Evolutionary conservation across 1,140 invertebrate genomes (phyloP), one percentile per base, ranked within the genome.

Genomic region (Drosophila ficusphila): DNA sequence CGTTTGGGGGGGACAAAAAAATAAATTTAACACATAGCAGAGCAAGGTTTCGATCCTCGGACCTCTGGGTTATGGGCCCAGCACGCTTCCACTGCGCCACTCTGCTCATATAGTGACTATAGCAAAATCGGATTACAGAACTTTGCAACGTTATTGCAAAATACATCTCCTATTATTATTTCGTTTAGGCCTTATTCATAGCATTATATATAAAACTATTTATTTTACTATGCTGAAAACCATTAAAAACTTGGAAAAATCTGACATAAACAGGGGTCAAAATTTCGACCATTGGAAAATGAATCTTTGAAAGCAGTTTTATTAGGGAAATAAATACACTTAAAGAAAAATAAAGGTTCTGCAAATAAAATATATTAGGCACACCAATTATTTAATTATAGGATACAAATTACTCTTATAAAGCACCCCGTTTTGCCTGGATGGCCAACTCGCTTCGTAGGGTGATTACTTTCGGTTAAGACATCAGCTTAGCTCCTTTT

Each of bases 1-100:
- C n/a, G n/a, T n/a, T n/a, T n/a, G n/a, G n/a, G n/a, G n/a, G n/a
- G n/a, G n/a, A n/a, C 4, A n/a, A 39, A 19, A 21, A 16, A 21
- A 41, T 11, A 11, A 4, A 11, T 0, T n/a, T 0, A 19, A n/a
- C 6, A 0, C 19, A 29, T 96, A 97, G 96, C 96, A 97, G 96
- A 96, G 94, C 95, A 95, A 96, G 94, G 96, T 97, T 97, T 97
- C 96, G 96, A 97, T 97, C 96, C 95, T 96, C 96, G 95, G 96
- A 97, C 97, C 96, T 97, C 96, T 97, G 96, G 96, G 97, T 97
- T 97, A 97, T 97, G 96, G 96, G 96, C 96, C 97, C 96, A 97
- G 96, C 96, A 97, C 96, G 96, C 96, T 97, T 97, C 97, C 96
- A 96, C 96, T 97, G 96, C 96, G 96, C 96, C 96, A 97, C 96